Percentiles rank a stretch among this genome's conserved stretches.
Evolutionary conservation across 2,888 invertebrate species (phyloP).

Genomic region (Pollenia amentaria): DNA sequence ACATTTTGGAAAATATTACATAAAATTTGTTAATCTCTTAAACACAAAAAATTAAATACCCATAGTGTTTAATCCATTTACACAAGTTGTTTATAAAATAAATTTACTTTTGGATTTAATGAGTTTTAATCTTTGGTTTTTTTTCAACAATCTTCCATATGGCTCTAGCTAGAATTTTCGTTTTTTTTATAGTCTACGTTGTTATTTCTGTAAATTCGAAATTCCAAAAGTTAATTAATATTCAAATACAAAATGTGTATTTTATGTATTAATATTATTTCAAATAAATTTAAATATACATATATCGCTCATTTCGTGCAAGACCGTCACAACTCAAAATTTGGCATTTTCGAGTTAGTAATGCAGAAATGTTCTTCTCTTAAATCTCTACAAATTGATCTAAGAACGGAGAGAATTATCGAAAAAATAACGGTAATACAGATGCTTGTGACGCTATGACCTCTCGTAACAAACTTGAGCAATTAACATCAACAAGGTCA

Average conservation of each 20-base stretch:
- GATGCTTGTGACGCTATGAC: no score
- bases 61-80: background rate
- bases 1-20: conserved; percentile 35
- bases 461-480: no score
- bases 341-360: no score
- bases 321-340: no score
- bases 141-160: background rate
- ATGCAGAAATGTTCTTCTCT: no score
- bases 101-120: conserved; percentile 1
- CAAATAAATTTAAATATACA: no score
- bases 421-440: no score
- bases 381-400: no score
- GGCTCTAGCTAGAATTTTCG: conserved; percentile 7
- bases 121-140: conserved; percentile 19
- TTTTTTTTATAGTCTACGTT: background rate
- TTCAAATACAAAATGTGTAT: background rate
- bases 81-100: background rate
- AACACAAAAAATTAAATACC: background rate
- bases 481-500: no score
- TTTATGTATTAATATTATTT: no score
- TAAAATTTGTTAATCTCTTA: conserved; percentile 35
- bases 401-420: no score
- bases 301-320: no score
- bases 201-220: conserved; percentile 32
- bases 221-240: conserved; percentile 27